Conservation (phyloP, 2,888 invertebrate species). For the Teleiodes luculella region DNA sequence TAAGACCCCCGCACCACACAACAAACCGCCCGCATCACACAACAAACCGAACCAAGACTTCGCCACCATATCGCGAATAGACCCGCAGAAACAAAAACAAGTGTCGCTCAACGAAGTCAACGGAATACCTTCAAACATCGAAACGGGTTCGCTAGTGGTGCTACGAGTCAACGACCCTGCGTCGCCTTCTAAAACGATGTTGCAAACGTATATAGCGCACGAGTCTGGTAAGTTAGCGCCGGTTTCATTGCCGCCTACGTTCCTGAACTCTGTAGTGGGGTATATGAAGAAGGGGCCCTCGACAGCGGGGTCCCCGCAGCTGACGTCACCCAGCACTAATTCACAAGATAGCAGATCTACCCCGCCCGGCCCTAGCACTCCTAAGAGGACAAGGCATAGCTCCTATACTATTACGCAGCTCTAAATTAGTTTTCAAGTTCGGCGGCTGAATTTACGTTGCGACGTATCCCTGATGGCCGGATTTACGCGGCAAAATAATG, state of each 20-base stretch:
- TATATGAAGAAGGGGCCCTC: slow-evolving; percentile 58
- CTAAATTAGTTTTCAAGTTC: too few species aligned
- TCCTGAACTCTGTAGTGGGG: slow-evolving; percentile 60
- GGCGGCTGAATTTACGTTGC: too few species aligned
- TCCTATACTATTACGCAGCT: slow-evolving; percentile 66
- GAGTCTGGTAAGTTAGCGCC: slow-evolving; percentile 55
- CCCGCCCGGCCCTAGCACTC: slow-evolving; percentile 44
- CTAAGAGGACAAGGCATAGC: slow-evolving; percentile 49
- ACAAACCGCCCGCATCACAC: slow-evolving; percentile 15
- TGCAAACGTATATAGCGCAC: slow-evolving; percentile 65
- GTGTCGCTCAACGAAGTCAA: too few species aligned
- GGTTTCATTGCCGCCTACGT: slow-evolving; percentile 51
- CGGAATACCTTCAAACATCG: slow-evolving; percentile 53
- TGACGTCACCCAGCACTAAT: slow-evolving; percentile 57
- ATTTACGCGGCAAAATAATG: too few species aligned
- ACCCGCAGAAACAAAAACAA: too few species aligned
- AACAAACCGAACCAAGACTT: slow-evolving; percentile 9
- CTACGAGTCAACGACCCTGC: slow-evolving; percentile 64
- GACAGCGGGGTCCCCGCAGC: slow-evolving; percentile 57
- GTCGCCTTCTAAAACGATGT: slow-evolving; percentile 62
- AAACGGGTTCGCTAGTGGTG: slow-evolving; percentile 63
- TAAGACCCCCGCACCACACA: slow-evolving; percentile 11
- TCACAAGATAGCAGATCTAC: slow-evolving; percentile 42
- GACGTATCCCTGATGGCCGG: too few species aligned
- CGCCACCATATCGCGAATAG: too few species aligned